Conservation (phyloP, 2,797 vertebrate species). For the Thripadectes ignobilis region DNA sequence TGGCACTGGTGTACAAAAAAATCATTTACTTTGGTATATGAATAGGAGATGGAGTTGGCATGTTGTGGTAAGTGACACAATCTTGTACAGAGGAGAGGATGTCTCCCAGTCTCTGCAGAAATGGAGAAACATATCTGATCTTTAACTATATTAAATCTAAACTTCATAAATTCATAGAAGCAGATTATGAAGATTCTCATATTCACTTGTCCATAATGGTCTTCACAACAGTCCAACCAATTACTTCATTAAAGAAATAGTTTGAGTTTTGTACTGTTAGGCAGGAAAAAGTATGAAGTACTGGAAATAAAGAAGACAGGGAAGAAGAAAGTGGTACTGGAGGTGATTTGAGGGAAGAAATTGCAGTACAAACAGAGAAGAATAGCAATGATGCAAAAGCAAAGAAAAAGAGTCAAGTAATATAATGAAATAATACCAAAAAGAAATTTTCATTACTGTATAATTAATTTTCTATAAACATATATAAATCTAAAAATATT, state of each 20-base stretch:
- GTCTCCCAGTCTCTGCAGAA: not conserved
- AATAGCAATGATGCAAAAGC: not conserved
- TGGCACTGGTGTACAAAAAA: not conserved
- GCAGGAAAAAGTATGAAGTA: not conserved
- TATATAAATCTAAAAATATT: not conserved
- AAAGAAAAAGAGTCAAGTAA: not conserved
- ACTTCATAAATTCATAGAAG: not conserved
- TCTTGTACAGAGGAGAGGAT: not conserved
- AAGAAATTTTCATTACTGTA: not conserved
- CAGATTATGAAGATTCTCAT: not conserved
- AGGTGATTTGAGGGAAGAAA: not conserved
- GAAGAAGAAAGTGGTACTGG: not conserved
- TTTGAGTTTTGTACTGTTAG: not conserved
- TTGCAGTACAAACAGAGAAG: not conserved
- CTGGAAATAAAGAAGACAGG: not conserved
- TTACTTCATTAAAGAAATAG: not conserved
- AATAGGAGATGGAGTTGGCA: fast-evolving
- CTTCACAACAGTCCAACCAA: not conserved
- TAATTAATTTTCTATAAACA: not conserved
- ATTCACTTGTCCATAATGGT: not conserved
- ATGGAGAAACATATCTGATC: not conserved
- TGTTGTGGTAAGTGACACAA: not conserved
- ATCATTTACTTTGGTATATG: not conserved
- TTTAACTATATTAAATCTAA: not conserved
- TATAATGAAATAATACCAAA: not conserved